Base-by-base conservation (phyloP, 2,113 vertebrate genomes). In the Equus przewalskii region DNA sequence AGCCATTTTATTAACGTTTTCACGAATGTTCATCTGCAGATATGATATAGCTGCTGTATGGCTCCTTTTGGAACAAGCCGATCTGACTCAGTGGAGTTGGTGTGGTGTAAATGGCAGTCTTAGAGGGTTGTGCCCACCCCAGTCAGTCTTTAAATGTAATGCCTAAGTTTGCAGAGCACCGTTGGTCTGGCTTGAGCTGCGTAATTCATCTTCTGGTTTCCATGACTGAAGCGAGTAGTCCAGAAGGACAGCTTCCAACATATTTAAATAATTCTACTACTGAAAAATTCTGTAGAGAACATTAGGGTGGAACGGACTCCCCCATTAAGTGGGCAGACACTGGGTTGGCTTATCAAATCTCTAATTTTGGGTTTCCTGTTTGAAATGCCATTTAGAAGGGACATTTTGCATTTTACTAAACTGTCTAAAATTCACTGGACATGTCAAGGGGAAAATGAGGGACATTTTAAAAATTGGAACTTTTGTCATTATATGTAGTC, bases 1-100 rank as follows among this genome's bases (percentile, higher is more conserved):
- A n/a, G n/a, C 22, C 64, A 75, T 92, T 91, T 94, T 51, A 51
- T 87, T 64, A 49, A 91, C 26, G 33, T 87, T 96, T 92, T 95
- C 69, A 49, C 22, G 7, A 30, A 76, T 58, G 33, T 64, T 92
- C 46, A 9, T n/a, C 64, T 30, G 30, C 12, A 24, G 56, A 5
- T n/a, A 26, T 83, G 70, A 16, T n/a, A 75, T 16, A 81, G 33
- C 3, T 64, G 49, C 7, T 58, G 24, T 62, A 7, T 64, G 62
- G 36, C 54, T 95, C 84, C 19, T 16, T 92, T 83, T 78, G 49
- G 56, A 69, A 79, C 46, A 87, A 46, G 22, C 54, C 60, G 21
- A 70, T 58, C 19, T 89, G 60, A 96, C 24, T 41, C 41, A 87
- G 15, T 18, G 14, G 41, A 67, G 14, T 2, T 69, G 54, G 30